phyloP scores from a whole-genome alignment of 2,797 vertebrate genomes.

The Clamator glandarius region DNA sequence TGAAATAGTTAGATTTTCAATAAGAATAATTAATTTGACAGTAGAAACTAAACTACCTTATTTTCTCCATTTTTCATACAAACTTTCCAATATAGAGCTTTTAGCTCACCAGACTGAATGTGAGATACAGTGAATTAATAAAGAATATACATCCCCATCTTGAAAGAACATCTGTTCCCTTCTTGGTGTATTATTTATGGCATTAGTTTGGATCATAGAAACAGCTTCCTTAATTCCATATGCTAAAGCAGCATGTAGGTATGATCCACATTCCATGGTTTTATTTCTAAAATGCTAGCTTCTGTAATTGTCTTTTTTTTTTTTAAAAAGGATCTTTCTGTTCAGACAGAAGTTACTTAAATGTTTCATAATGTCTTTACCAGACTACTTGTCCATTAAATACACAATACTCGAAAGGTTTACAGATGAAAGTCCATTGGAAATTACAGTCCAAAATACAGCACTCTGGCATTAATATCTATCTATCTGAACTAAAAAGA shows the following conservation, averaged over 20 bases:
- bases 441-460: background rate
- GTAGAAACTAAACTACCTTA: background rate
- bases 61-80: background rate
- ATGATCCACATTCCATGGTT: background rate
- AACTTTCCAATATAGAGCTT: background rate
- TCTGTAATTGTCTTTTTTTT: background rate
- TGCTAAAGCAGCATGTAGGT: constrained; percentile 19
- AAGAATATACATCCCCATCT: background rate
- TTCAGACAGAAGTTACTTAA: background rate
- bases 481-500: background rate
- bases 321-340: background rate
- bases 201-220: background rate
- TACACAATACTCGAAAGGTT: background rate
- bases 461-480: background rate
- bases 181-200: constrained; percentile 2
- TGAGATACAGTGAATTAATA: constrained; percentile 12
- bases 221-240: background rate
- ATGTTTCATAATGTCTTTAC: background rate
- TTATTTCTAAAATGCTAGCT: constrained; percentile 7
- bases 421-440: background rate
- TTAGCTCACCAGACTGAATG: background rate
- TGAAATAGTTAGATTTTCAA: background rate
- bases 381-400: background rate
- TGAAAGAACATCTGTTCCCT: constrained; percentile 12
- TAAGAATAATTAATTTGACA: background rate